A percentile compares a stretch with the other conserved stretches of the same genome.
These are phyloP conservation scores for Electrona antarctica DNA, from an alignment of 2,113 vertebrate species.

Conservation along the genomic window DNA sequence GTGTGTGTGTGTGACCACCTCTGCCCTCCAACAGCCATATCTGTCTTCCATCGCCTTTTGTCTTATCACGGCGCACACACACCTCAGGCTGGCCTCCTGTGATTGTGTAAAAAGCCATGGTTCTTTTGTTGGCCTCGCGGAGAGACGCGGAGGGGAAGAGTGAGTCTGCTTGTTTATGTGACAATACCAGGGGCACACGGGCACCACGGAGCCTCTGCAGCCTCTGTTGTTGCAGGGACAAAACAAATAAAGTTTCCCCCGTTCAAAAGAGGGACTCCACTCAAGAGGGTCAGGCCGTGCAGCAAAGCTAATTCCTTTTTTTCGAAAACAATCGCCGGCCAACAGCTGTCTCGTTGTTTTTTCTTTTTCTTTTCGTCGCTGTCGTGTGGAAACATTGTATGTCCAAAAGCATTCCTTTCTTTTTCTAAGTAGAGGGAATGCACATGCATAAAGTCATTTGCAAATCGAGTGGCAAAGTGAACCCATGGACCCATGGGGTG, in stretches of 20 bases:
- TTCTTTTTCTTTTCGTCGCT: constrained; percentile 7
- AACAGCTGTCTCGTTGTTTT: constrained; percentile 48
- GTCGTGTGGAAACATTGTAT: no score
- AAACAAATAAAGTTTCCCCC: constrained; percentile 77
- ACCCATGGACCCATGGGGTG: no score
- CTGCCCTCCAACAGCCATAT: constrained; percentile 66
- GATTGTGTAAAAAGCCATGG: constrained; percentile 73
- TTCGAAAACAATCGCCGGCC: constrained; percentile 70
- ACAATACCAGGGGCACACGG: constrained; percentile 64
- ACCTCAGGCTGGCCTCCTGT: constrained; percentile 75
- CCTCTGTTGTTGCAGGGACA: constrained; percentile 75
- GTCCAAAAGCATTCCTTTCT: no score
- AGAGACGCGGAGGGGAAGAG: constrained; percentile 73
- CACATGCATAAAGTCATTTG: no score
- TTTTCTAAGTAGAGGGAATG: no score
- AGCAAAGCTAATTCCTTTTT: constrained; percentile 62
- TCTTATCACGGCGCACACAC: constrained; percentile 75
- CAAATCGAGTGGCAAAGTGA: no score
- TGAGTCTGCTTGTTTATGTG: constrained; percentile 66
- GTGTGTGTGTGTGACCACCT: constrained; percentile 26
- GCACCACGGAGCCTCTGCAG: constrained; percentile 47
- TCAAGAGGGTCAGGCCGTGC: constrained; percentile 64
- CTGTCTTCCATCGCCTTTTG: constrained; percentile 72
- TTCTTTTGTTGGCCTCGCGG: constrained; percentile 52
- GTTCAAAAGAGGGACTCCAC: constrained; percentile 69